Evolutionary conservation across 2,113 vertebrate genomes (phyloP).

Genomic region (Hemichromis elongatus): DNA sequence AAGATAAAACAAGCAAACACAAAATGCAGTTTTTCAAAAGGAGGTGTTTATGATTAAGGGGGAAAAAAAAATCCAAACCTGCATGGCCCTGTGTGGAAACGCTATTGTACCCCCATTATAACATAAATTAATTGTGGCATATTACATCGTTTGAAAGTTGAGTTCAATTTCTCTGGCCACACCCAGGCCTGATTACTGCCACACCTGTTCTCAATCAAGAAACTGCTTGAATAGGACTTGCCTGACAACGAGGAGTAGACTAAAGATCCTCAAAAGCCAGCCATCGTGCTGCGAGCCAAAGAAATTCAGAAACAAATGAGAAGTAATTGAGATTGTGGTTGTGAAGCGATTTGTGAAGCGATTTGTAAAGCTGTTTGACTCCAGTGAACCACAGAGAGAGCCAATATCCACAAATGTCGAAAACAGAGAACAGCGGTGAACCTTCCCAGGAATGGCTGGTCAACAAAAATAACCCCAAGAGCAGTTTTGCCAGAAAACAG

Average conservation of each 20-base stretch:
- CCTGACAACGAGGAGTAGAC: neutral
- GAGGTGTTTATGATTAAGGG: neutral
- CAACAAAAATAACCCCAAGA: too few relatives aligned
- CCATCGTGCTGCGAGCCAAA: neutral
- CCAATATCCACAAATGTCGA: too few relatives aligned
- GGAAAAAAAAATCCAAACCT: neutral
- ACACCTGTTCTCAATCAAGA: accelerated
- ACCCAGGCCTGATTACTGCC: neutral
- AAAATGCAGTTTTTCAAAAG: neutral
- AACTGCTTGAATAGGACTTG: neutral
- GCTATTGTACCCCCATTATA: neutral
- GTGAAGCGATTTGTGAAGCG: too few relatives aligned
- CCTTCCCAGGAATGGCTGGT: too few relatives aligned
- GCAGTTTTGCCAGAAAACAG: neutral
- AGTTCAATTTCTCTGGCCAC: neutral
- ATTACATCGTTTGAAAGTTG: neutral
- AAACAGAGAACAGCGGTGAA: too few relatives aligned
- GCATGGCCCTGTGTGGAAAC: neutral
- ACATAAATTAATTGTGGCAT: neutral
- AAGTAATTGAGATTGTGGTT: too few relatives aligned
- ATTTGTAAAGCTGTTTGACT: too few relatives aligned
- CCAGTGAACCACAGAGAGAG: too few relatives aligned
- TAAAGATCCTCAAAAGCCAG: neutral
- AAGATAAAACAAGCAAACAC: neutral
- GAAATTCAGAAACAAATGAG: neutral